Conservation (phyloP, 2,113 vertebrate genomes). For the Rhinopomastus cyanomelas region DNA sequence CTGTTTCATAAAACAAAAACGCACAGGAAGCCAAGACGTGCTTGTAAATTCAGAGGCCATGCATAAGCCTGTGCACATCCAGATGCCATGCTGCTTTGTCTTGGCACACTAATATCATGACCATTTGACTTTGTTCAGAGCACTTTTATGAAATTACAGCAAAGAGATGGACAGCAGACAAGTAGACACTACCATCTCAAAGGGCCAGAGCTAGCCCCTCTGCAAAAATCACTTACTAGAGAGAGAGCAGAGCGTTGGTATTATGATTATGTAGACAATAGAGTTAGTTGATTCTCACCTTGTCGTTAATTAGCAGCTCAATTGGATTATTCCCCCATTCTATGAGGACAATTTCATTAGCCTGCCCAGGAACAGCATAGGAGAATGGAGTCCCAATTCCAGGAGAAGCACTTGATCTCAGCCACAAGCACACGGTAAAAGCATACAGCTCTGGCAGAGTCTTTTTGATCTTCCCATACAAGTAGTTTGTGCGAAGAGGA, state of each 20-base stretch:
- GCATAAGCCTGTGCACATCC: neutral
- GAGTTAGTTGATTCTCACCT: slow-evolving; percentile 74
- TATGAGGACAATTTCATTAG: slow-evolving; percentile 97
- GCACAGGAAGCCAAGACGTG: neutral
- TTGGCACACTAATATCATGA: neutral
- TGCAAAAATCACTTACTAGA: neutral
- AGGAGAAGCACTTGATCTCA: slow-evolving; percentile 90
- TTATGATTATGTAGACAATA: neutral
- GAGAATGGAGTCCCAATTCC: slow-evolving; percentile 97
- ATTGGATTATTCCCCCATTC: slow-evolving; percentile 99
- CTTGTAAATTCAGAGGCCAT: neutral
- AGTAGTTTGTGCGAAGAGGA: slow-evolving; percentile 93
- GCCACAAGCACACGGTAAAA: slow-evolving; percentile 97
- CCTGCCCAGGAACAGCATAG: slow-evolving; percentile 92
- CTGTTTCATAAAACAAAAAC: neutral
- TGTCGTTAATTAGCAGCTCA: slow-evolving; percentile 95
- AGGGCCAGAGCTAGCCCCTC: neutral
- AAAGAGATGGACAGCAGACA: neutral
- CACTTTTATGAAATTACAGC: neutral
- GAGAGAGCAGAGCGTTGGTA: neutral
- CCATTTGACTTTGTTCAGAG: neutral
- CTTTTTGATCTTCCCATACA: slow-evolving; percentile 96
- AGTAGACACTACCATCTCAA: neutral
- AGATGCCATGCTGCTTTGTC: neutral
- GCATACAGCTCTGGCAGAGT: slow-evolving; percentile 94